Evolutionary conservation across 1,140 invertebrate species (phyloP), one percentile per base, ranked within the genome.

Genomic region (Drosophila subpulchrella): DNA sequence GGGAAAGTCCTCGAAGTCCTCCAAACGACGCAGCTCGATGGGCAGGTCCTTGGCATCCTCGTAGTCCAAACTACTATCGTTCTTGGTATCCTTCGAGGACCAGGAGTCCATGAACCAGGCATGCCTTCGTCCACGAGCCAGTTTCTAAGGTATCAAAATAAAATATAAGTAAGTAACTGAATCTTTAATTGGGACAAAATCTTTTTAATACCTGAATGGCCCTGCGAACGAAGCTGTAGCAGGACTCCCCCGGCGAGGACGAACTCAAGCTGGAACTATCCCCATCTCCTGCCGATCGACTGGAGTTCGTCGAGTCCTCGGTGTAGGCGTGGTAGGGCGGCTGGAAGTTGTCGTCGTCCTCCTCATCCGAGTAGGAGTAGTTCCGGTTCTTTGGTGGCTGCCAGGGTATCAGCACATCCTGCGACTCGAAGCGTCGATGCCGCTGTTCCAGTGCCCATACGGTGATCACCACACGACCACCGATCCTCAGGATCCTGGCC

Each of bases 371-470:
- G 42, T 88, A 85, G 0, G 83, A 66, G 44, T 76, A 78, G 51
- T 71, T 92, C 4, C 91, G 84, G 48, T 94, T 95, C 65, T 94
- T 95, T 3, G 96, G 96, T 51, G 95, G 94, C 79, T 97, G 96
- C 98, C 98, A 99, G 2, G 98, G 98, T 63, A 99, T 97, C 34
- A 99, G 93, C 42, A 99, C 97, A 93, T 99, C 98, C 93, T 94
- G 94, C 12, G 94, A 94, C 81, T 94, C 94, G 46, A 94, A 94
- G 73, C 96, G 97, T 76, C 97, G 93, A 88, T 98, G 96, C 57
- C 96, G 95, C 88, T 99, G 98, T 93, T 99, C 98, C 96, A 98
- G 97, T 12, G 98, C 97, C 98, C 98, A 99, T 1, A 98, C 98
- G 13, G 97, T 98, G 67, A 99, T 97, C 70, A 99, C 95, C n/a